Evolutionary conservation across 2,113 vertebrate species (phyloP).

Genomic region (Willisornis vidua): DNA sequence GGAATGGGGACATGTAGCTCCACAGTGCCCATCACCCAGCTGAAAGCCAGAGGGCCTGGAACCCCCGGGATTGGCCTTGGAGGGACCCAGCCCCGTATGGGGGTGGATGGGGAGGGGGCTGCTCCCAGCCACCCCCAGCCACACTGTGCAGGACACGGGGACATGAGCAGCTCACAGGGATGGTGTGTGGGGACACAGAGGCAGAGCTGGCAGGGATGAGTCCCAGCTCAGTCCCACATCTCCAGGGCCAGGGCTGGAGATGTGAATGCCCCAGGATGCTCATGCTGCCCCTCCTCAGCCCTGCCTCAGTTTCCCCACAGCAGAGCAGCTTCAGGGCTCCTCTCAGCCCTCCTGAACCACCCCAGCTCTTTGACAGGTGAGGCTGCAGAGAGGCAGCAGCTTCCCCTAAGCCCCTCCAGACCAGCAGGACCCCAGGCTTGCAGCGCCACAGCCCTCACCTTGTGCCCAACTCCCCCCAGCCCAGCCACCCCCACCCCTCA

Average conservation of each 20-base stretch:
- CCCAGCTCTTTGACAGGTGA: neutral
- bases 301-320: neutral
- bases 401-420: neutral
- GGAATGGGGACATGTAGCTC: neutral
- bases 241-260: too few species aligned
- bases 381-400: neutral
- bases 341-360: neutral
- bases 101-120: neutral
- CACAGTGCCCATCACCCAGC: neutral
- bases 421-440: neutral
- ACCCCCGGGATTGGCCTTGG: accelerated
- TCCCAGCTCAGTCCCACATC: neutral
- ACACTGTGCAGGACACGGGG: neutral
- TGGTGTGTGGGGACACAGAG: neutral
- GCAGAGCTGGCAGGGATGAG: accelerated
- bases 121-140: neutral
- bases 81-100: neutral
- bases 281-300: accelerated
- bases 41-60: neutral
- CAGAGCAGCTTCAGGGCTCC: accelerated
- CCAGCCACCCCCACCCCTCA: neutral
- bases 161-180: neutral
- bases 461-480: neutral
- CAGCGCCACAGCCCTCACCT: neutral
- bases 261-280: neutral